A percentile compares a stretch with the other conserved stretches of the same genome.
phyloP scores from a whole-genome alignment of 2,113 vertebrate species.

The Sturnus vulgaris region DNA sequence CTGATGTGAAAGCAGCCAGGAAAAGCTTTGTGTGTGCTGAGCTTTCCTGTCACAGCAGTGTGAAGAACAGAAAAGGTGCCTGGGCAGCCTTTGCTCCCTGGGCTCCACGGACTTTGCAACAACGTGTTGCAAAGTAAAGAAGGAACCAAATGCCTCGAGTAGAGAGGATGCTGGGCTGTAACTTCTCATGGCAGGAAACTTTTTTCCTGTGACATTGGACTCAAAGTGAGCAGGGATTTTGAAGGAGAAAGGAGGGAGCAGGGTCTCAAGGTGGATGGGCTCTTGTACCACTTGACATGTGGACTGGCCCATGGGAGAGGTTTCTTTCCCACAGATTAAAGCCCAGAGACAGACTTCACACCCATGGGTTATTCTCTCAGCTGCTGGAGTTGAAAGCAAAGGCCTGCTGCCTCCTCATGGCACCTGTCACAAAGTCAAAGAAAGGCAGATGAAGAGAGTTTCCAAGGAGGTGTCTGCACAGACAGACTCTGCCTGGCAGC shows the following conservation, averaged over 20 bases:
- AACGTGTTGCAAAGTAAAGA: neutral
- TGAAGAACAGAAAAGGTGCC: neutral
- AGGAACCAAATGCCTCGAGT: neutral
- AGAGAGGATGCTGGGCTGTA: neutral
- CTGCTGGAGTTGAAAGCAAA: neutral
- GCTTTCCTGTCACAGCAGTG: neutral
- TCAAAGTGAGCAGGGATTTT: neutral
- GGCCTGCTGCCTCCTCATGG: neutral
- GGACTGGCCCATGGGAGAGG: neutral
- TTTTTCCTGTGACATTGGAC: neutral
- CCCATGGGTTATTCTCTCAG: neutral
- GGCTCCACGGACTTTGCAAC: neutral
- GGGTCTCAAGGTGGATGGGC: neutral
- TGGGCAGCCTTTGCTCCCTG: neutral
- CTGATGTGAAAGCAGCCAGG: neutral
- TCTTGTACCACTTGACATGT: neutral
- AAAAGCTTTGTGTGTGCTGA: neutral
- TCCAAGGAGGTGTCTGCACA: neutral
- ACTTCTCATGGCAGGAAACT: neutral
- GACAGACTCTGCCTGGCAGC: neutral
- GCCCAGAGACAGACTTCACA: neutral
- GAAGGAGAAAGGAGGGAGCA: neutral
- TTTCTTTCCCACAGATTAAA: neutral
- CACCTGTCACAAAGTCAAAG: neutral
- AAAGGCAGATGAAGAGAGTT: neutral